Percentiles rank a stretch among this genome's conserved stretches.
Evolutionary conservation across 1,140 invertebrate genomes (phyloP).

Genomic region (Adelges cooleyi): DNA sequence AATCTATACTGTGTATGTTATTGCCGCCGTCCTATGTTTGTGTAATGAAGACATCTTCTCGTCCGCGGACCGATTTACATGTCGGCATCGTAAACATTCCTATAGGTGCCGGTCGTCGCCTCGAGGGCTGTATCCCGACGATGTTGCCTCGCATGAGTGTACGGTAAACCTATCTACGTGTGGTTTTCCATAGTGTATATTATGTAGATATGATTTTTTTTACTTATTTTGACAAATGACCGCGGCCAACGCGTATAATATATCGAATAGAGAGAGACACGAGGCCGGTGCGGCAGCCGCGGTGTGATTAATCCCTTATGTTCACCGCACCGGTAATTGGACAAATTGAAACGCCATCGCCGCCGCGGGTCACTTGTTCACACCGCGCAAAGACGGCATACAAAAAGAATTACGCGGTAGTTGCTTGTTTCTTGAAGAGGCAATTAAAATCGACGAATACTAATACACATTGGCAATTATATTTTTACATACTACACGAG

Average conservation of each 20-base stretch:
- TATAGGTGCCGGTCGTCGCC: conserved; percentile 3
- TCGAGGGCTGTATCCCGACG: neutral
- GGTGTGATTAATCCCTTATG: conserved; percentile 14
- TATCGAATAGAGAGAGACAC: neutral
- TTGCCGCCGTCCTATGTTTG: neutral
- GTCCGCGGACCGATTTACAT: neutral
- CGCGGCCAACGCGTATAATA: neutral
- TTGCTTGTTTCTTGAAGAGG: neutral
- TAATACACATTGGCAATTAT: too few relatives aligned
- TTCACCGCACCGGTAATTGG: conserved; percentile 20
- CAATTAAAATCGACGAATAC: too few relatives aligned
- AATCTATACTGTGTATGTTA: neutral
- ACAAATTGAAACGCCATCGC: conserved; percentile 25
- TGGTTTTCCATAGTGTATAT: neutral
- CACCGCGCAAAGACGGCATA: neutral
- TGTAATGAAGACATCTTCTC: conserved; percentile 11
- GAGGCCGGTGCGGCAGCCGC: neutral
- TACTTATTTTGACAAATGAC: conserved; percentile 4
- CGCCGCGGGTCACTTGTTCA: conserved; percentile 20
- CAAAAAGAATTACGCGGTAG: neutral
- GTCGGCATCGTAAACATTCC: conserved; percentile 3
- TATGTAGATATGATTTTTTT: neutral
- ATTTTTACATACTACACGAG: too few relatives aligned
- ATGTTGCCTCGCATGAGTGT: neutral
- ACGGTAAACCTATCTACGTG: neutral